Conservation (phyloP, 2,797 vertebrate genomes). For the Rhynchotus rufescens region DNA sequence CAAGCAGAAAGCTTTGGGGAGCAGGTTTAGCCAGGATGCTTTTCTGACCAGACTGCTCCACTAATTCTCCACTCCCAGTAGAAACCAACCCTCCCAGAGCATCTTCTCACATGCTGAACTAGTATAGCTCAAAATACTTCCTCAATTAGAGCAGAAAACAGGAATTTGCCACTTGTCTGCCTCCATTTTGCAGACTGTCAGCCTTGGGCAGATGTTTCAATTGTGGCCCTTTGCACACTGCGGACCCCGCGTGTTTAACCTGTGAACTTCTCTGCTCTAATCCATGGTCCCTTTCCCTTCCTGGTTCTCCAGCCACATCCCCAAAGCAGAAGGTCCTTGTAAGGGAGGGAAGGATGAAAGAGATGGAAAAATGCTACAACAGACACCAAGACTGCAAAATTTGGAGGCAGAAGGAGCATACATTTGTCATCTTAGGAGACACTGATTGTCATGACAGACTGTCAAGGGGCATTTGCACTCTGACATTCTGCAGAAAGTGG, state of each 20-base stretch:
- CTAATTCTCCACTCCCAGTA: background rate
- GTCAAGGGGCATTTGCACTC: background rate
- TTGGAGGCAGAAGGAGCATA: background rate
- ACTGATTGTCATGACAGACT: background rate
- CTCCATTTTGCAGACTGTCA: constrained; percentile 82
- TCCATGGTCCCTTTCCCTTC: constrained; percentile 67
- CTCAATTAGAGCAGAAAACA: constrained; percentile 81
- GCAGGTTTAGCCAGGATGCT: background rate
- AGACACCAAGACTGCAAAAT: background rate
- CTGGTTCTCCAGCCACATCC: constrained; percentile 45
- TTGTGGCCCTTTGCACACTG: constrained; percentile 65
- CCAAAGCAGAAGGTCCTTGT: background rate
- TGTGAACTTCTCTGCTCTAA: constrained; percentile 73
- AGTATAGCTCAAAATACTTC: constrained; percentile 81
- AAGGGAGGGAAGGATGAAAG: background rate
- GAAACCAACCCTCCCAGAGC: constrained; percentile 5
- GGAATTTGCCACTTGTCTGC: constrained; percentile 83
- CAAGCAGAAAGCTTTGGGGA: background rate
- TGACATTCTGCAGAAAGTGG: background rate
- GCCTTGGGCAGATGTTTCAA: constrained; percentile 83
- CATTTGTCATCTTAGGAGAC: background rate
- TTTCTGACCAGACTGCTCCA: background rate
- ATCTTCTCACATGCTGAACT: constrained; percentile 67
- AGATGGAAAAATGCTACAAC: background rate
- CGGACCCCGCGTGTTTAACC: constrained; percentile 77